Evolutionary conservation across 2,888 invertebrate species (phyloP).

Genomic region (Xylocampa areola): DNA sequence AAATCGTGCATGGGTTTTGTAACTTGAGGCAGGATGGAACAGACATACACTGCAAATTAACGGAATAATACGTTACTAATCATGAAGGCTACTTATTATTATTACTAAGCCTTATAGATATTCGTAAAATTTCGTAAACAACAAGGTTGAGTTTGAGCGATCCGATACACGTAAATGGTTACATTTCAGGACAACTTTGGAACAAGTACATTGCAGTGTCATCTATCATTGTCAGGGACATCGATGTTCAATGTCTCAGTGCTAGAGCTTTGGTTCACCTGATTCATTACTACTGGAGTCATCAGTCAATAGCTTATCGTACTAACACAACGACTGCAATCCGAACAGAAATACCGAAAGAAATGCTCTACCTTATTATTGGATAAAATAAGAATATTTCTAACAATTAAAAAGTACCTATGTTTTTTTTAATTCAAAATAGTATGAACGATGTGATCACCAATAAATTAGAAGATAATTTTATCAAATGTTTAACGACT

Average conservation of each 20-base stretch:
- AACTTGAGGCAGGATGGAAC: conserved; percentile 26
- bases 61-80: conserved; percentile 24
- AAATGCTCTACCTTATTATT: conserved; percentile 2
- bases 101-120: conserved; percentile 1
- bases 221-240: conserved; percentile 50
- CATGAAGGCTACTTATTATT: neutral
- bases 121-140: conserved; percentile 13
- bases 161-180: conserved; percentile 1
- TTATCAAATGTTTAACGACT: conserved; percentile 66
- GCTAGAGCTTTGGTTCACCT: conserved; percentile 28
- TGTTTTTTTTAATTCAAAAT: conserved; percentile 4
- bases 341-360: conserved; percentile 12
- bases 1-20: conserved; percentile 49
- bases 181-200: conserved; percentile 23
- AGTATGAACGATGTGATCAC: conserved; percentile 13
- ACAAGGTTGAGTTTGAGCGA: neutral
- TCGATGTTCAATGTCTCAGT: conserved; percentile 32
- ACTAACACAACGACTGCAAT: conserved; percentile 12
- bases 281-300: conserved; percentile 39
- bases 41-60: conserved; percentile 31
- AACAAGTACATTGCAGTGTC: conserved; percentile 14
- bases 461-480: conserved; percentile 55
- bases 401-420: too few species aligned
- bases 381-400: too few species aligned
- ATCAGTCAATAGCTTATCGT: conserved; percentile 50